Base-by-base conservation (phyloP, 2,113 vertebrate species). In the Cisticola juncidis region DNA sequence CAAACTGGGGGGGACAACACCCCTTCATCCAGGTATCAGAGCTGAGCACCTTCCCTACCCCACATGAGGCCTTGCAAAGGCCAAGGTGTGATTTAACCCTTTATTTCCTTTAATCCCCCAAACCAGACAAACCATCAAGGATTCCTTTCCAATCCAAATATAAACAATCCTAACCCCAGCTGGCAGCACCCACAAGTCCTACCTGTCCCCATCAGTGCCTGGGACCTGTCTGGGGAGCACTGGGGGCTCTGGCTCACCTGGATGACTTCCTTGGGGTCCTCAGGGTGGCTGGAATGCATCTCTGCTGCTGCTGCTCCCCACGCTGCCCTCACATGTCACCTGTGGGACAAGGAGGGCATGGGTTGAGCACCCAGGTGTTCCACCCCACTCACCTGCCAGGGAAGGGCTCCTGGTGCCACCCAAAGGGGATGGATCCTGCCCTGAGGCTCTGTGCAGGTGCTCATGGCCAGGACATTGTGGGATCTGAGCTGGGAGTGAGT, bases 251-350 rank as follows among this genome's bases (percentile, higher is more conserved):
- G 4, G 4, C 97, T 94, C 98, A 99, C 99, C 98, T 98, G 98
- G 95, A 98, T 98, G 93, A 98, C 98, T 96, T 98, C 98, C 97
- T 98, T 98, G 29, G 98, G 92, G 62, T 98, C 99, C 61, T 97
- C 76, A 3, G 92, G 80, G 83, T 98, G 98, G 72, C 98, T 98
- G 62, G 98, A 98, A 90, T 99, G 98, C 99, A 99, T 99, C 94
- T 98, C 98, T 96, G 82, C 97, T 97, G 92, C 94, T 38, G 65
- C 84, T 1, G 47, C 88, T 81, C 50, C 61, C 3, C 36, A 17
- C 2, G 2, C 15, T 71, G 96, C 80, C 98, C 64, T 98, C 96
- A 97, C 98, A 98, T 98, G 95, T 97, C 97, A 98, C 95, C 98
- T 99, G 93, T 23, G 93, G 97, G 85, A 91, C n/a, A 95, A 86